These are phyloP conservation scores for Agriotes lineatus DNA, from an alignment of 2,888 invertebrate genomes.

Conservation along the genomic window DNA sequence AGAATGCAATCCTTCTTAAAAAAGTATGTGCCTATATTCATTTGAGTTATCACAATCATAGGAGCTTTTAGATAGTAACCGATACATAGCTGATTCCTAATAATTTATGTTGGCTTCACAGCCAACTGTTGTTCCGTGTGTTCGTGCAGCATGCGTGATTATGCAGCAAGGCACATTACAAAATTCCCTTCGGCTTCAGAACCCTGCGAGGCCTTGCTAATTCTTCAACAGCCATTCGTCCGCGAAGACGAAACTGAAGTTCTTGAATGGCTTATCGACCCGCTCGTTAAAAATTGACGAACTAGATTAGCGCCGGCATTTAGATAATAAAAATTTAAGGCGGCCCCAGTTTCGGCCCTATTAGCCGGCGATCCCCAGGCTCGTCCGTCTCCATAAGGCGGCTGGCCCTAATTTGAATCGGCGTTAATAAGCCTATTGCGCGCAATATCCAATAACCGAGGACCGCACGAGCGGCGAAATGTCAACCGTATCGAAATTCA, in stretches of 20 bases:
- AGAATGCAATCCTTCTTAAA: too few relatives aligned
- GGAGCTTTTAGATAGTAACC: too few relatives aligned
- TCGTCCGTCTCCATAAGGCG: neutral
- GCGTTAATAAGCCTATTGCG: constrained; percentile 11
- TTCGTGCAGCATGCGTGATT: too few relatives aligned
- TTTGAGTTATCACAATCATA: too few relatives aligned
- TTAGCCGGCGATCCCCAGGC: neutral
- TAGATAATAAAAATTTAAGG: constrained; percentile 9
- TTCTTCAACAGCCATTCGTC: neutral
- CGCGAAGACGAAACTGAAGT: too few relatives aligned
- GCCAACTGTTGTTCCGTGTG: too few relatives aligned
- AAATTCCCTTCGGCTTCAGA: too few relatives aligned
- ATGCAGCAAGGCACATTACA: too few relatives aligned
- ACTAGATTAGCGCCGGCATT: neutral
- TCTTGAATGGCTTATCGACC: constrained; percentile 5
- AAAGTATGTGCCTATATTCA: too few relatives aligned
- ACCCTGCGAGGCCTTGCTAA: neutral
- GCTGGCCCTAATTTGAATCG: neutral
- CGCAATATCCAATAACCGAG: constrained; percentile 28
- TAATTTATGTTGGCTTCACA: too few relatives aligned
- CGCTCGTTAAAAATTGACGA: neutral
- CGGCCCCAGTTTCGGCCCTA: neutral
- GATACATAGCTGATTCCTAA: too few relatives aligned
- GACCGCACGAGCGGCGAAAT: constrained; percentile 26
- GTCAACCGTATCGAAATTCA: constrained; percentile 38